Evolutionary conservation across 2,797 vertebrate species (phyloP), one percentile per base, ranked within the genome.

Genomic region (Sebastes flavidus): DNA sequence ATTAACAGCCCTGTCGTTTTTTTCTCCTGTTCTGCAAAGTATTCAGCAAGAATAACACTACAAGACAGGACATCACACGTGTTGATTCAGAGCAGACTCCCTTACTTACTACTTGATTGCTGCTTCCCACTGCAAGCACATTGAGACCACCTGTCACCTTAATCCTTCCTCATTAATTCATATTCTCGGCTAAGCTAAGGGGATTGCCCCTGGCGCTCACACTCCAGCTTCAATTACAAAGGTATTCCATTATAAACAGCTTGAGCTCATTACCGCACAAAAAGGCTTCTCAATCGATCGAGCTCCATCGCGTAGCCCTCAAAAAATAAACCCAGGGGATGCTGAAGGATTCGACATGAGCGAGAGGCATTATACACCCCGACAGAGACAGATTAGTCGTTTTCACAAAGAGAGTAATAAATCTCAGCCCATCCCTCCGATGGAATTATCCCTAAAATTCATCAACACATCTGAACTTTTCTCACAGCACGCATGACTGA

Each of bases 21-120:
- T 32, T 58, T 11, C 60, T 34, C 75, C 54, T 2, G 10, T 62
- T 77, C 70, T 87, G 71, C 58, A 67, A 90, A 87, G 72, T 85
- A 87, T 92, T 89, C 78, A 74, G 75, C 79, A 75, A 77, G 71
- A 85, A 83, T 65, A 85, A 84, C 79, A 78, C 75, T 58, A 71
- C 87, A 91, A 87, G 86, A 87, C 79, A 75, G 66, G 71, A 83
- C 84, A 85, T 78, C 42, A 42, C 90, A 74, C 59, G 16, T 87
- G 78, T 88, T 88, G 82, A 92, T 80, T 87, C 70, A 89, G 76
- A 85, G 66, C 88, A 90, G 85, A 78, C 83, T 83, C 68, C 55
- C 66, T 70, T 42, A 38, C 68, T 79, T 73, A 52, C 65, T 68
- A 49, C n/a, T 56, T 25, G 42, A 81, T 86, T 71, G 75, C 80